phyloP scores from a whole-genome alignment of 1,140 invertebrate species.

The Scaptomyza hsui region DNA sequence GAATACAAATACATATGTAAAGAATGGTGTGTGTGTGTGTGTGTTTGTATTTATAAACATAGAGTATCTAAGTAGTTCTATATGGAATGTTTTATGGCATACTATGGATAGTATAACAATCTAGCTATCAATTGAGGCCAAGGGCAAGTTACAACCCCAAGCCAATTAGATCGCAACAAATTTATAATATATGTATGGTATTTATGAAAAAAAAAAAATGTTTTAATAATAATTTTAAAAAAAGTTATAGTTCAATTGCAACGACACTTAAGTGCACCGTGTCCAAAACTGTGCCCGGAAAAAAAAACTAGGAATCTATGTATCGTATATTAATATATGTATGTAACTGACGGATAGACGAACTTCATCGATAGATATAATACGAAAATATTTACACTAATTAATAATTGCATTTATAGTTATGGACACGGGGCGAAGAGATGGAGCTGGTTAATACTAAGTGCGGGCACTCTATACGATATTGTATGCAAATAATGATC shows the following conservation, averaged over 20 bases:
- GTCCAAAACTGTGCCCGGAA: constrained; percentile 2
- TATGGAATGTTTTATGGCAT: constrained; percentile 27
- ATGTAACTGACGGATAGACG: background rate
- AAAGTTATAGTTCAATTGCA: constrained; percentile 6
- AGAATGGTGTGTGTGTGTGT: background rate
- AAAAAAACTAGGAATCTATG: too few relatives aligned
- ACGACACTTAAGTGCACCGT: constrained; percentile 7
- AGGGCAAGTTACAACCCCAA: background rate
- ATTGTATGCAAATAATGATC: background rate
- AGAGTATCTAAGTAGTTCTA: constrained; percentile 14
- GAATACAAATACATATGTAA: background rate
- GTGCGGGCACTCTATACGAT: too few relatives aligned
- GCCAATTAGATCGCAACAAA: constrained; percentile 3
- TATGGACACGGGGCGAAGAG: background rate
- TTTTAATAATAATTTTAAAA: background rate
- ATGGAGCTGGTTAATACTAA: background rate
- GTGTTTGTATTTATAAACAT: constrained; percentile 16
- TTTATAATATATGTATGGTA: too few relatives aligned
- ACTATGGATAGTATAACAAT: constrained; percentile 3
- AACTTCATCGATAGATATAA: too few relatives aligned
- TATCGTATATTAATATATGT: background rate
- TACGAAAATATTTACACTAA: too few relatives aligned
- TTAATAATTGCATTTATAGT: too few relatives aligned
- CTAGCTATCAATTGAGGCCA: constrained; percentile 8
- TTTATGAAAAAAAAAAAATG: constrained; percentile 5